Evolutionary conservation across 1,140 invertebrate species (phyloP).

Genomic region (Contarinia nasturtii): DNA sequence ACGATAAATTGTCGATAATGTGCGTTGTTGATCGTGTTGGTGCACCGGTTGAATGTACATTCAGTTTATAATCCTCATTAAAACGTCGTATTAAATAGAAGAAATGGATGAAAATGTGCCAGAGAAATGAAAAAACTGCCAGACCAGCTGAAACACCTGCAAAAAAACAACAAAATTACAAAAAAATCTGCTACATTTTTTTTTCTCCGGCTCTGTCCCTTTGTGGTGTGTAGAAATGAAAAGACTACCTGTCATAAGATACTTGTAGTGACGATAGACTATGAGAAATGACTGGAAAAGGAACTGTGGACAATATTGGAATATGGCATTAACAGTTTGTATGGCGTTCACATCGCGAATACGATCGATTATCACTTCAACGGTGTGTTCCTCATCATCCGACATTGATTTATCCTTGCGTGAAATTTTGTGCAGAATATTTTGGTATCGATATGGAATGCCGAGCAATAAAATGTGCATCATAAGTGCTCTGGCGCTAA

Average conservation of each 20-base stretch:
- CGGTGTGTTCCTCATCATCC: too few relatives aligned
- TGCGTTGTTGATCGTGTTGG: too few relatives aligned
- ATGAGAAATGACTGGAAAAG: conserved; percentile 1
- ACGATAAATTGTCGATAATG: conserved; percentile 1
- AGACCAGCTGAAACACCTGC: conserved; percentile 4
- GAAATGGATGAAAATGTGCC: conserved; percentile 2
- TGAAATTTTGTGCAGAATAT: background rate
- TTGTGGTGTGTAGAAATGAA: background rate
- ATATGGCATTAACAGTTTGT: conserved; percentile 1
- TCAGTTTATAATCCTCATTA: background rate
- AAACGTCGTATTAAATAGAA: background rate
- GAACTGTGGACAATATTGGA: conserved; percentile 4
- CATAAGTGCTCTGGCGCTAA: background rate
- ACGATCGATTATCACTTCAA: background rate
- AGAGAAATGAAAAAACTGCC: conserved; percentile 3
- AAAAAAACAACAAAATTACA: background rate
- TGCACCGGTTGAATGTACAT: too few relatives aligned
- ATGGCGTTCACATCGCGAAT: background rate
- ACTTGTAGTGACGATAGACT: conserved; percentile 3
- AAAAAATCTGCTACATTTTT: too few relatives aligned
- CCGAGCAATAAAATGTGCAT: background rate
- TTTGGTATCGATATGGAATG: background rate
- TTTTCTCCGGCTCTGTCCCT: too few relatives aligned
- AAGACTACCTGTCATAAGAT: conserved; percentile 1
- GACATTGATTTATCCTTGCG: too few relatives aligned